Evolutionary conservation across 2,797 vertebrate species (phyloP), one percentile per base, ranked within the genome.

Genomic region (Allochrocebus solatus): DNA sequence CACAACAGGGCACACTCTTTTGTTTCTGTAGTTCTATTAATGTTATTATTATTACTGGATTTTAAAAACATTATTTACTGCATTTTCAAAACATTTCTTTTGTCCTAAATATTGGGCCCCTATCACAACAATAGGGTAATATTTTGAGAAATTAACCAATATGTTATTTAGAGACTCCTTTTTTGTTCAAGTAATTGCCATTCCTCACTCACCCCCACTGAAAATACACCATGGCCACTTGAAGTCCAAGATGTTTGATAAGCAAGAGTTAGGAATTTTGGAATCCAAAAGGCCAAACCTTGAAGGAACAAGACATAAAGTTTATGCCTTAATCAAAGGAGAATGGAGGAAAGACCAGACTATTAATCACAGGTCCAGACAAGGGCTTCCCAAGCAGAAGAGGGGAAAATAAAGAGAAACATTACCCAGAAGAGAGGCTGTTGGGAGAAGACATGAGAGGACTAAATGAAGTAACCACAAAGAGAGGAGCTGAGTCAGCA

Each of bases 161-260:
- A 95, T 26, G 5, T 46, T 30, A 1, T 53, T 92, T 33, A 82
- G n/a, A 89, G 86, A 95, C 48, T 64, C 11, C 12, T 11, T 59
- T 72, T 3, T 67, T 70, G 43, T 36, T 26, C 19, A 80, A 11
- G 11, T 61, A 93, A 85, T 76, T 61, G 57, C 39, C 39, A 93
- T 11, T 46, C 57, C 16, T 41, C 24, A n/a, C 8, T 4, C 30
- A n/a, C 76, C 57, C 33, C 46, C 59, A 67, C 12, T 94, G 92
- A 93, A 83, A 87, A 90, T 21, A 55, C 70, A 36, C 11, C 41
- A 59, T 53, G 28, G 30, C 78, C 87, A 92, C 33, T 89, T 92
- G 70, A 79, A 96, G 93, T 93, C 14, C 55, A 76, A 96, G 39
- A 39, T 91, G 30, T 79, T 83, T 78, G 39, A 89, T 75, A 70